Percentiles rank a stretch among this genome's conserved stretches.
phyloP scores from a whole-genome alignment of 2,113 vertebrate species.

The Prionailurus viverrinus region DNA sequence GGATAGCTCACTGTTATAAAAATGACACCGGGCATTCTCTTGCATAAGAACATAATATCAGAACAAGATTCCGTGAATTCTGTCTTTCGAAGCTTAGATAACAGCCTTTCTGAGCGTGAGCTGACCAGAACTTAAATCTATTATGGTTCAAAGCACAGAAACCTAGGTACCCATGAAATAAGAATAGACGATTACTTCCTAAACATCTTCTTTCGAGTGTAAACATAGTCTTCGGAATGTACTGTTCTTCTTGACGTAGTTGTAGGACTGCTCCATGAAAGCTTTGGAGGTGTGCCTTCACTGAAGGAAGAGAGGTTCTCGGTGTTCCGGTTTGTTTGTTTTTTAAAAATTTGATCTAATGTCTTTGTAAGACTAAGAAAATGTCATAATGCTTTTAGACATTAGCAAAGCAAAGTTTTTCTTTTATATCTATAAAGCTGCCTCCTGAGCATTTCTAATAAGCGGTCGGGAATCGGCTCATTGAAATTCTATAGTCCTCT shows the following conservation, averaged over 20 bases:
- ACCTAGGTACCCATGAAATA: background rate
- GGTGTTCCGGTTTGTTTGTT: background rate
- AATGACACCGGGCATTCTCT: conserved; percentile 56
- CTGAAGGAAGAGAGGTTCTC: background rate
- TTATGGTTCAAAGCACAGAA: background rate
- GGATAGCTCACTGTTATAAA: conserved; percentile 16
- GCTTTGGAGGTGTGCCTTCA: background rate
- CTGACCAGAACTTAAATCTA: background rate
- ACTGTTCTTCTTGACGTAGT: background rate
- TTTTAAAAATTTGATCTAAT: conserved; percentile 15
- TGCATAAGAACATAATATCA: conserved; percentile 33
- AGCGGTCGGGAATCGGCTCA: background rate
- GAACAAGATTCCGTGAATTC: conserved; percentile 48
- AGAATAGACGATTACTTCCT: background rate
- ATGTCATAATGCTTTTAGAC: background rate
- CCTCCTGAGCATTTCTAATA: conserved; percentile 21
- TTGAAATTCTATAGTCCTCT: background rate
- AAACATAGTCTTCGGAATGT: background rate
- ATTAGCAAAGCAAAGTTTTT: background rate
- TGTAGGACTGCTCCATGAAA: background rate
- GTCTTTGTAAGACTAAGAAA: background rate
- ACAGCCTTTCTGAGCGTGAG: background rate
- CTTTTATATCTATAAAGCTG: background rate
- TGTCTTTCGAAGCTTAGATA: conserved; percentile 26
- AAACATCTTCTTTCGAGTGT: background rate